Conservation (phyloP, 2,797 vertebrate genomes). For the Thaleichthys pacificus region DNA sequence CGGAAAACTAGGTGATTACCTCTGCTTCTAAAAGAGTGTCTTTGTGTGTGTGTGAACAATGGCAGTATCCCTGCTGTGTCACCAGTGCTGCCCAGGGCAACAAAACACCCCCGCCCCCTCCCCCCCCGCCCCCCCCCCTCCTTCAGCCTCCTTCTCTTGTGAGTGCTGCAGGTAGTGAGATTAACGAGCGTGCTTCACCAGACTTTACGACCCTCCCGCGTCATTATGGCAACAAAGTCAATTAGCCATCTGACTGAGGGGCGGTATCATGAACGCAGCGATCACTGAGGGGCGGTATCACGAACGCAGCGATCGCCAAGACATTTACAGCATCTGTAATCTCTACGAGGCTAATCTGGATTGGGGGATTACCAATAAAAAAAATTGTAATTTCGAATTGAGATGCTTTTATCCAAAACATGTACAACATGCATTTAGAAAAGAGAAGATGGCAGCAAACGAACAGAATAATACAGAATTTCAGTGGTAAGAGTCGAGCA, state of each 20-base stretch:
- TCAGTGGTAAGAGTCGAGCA: too few relatives aligned
- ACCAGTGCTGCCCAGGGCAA: conserved; percentile 67
- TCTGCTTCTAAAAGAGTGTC: conserved; percentile 66
- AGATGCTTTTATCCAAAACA: too few relatives aligned
- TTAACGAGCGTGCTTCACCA: conserved; percentile 66
- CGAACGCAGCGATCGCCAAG: too few relatives aligned
- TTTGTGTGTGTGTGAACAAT: conserved; percentile 72
- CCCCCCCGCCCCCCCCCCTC: background rate
- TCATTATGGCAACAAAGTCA: conserved; percentile 52
- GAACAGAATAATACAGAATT: too few relatives aligned
- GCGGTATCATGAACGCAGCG: conserved; percentile 15
- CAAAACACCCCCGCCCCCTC: conserved; percentile 32
- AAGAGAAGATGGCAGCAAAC: too few relatives aligned
- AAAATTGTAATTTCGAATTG: too few relatives aligned
- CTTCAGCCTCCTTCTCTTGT: conserved; percentile 40
- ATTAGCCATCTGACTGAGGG: conserved; percentile 56
- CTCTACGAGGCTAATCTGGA: too few relatives aligned
- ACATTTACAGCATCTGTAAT: too few relatives aligned
- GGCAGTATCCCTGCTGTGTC: conserved; percentile 66
- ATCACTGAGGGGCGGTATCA: conserved; percentile 35
- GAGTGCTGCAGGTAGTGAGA: conserved; percentile 65
- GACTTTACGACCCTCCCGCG: conserved; percentile 55
- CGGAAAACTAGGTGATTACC: conserved; percentile 70
- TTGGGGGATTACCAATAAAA: too few relatives aligned
- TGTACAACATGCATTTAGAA: too few relatives aligned